phyloP scores from a whole-genome alignment of 1,140 invertebrate genomes.

The Leptopilina boulardi region DNA sequence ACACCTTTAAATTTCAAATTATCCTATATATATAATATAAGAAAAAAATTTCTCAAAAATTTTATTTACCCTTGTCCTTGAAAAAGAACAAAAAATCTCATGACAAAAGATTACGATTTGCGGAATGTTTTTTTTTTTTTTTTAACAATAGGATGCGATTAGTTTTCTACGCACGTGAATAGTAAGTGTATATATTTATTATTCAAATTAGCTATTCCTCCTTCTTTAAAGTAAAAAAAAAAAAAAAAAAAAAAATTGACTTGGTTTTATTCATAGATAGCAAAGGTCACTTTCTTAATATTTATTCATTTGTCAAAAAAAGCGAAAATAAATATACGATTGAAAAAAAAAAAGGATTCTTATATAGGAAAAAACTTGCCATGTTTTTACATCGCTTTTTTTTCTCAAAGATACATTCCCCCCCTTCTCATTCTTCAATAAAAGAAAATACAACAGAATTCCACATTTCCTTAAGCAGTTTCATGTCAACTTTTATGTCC shows the following conservation, averaged over 20 bases:
- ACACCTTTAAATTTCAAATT: not conserved
- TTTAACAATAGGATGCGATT: conserved; percentile 3
- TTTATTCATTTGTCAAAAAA: conserved; percentile 29
- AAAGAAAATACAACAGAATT: conserved; percentile 29
- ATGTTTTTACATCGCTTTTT: conserved; percentile 14
- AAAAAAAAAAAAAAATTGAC: not conserved
- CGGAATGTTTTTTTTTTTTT: not conserved
- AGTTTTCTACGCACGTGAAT: conserved; percentile 13
- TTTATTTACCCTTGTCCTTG: too few relatives aligned
- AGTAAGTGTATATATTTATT: not conserved
- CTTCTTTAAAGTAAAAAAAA: conserved; percentile 8
- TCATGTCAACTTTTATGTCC: conserved; percentile 30
- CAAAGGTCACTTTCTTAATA: conserved; percentile 7
- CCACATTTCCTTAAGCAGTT: conserved; percentile 29
- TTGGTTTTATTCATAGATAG: conserved; percentile 10
- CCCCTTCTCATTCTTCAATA: not conserved
- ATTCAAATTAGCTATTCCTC: conserved; percentile 25
- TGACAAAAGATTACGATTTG: too few relatives aligned
- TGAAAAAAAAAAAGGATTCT: not conserved
- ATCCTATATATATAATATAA: too few relatives aligned
- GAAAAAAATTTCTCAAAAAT: too few relatives aligned
- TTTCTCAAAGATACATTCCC: not conserved
- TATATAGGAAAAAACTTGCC: not conserved
- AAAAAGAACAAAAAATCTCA: too few relatives aligned
- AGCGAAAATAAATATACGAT: too few relatives aligned